Conservation (phyloP, 1,140 invertebrate genomes). For the Orussus abietinus region DNA sequence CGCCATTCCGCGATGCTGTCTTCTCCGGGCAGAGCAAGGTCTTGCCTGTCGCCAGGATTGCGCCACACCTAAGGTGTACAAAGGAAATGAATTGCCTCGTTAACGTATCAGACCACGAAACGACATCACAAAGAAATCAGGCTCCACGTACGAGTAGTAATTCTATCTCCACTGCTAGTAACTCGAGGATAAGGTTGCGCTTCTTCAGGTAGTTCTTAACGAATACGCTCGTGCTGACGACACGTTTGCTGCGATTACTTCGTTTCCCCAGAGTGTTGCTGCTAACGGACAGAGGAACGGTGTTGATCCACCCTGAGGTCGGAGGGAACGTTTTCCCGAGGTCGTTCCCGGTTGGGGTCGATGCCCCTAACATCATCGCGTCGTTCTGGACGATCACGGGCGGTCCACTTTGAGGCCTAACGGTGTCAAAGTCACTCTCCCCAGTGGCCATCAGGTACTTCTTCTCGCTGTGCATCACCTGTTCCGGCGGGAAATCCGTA, state of each 20-base stretch:
- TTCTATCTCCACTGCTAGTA: constrained; percentile 90
- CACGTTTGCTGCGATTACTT: constrained; percentile 68
- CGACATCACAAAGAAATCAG: not conserved
- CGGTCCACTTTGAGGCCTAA: constrained; percentile 47
- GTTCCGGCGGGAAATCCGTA: not conserved
- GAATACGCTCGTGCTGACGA: constrained; percentile 69
- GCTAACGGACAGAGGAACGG: constrained; percentile 68
- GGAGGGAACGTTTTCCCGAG: constrained; percentile 60
- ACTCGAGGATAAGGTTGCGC: constrained; percentile 87
- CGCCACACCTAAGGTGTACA: constrained; percentile 80
- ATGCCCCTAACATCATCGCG: constrained; percentile 43
- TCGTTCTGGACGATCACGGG: constrained; percentile 45
- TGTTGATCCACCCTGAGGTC: constrained; percentile 84
- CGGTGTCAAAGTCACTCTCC: constrained; percentile 58
- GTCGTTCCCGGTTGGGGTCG: constrained; percentile 57
- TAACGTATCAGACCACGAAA: no score
- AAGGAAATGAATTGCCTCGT: no score
- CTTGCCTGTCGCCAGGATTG: constrained; percentile 78
- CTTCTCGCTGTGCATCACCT: constrained; percentile 90
- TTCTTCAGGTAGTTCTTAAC: constrained; percentile 95
- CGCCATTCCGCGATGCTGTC: constrained; percentile 83
- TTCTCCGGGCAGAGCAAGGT: constrained; percentile 73
- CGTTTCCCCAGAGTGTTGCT: constrained; percentile 75
- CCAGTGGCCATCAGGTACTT: constrained; percentile 87
- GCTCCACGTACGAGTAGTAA: constrained; percentile 65